Base-by-base conservation (phyloP, 2,113 vertebrate genomes). In the Brachirus orientalis region DNA sequence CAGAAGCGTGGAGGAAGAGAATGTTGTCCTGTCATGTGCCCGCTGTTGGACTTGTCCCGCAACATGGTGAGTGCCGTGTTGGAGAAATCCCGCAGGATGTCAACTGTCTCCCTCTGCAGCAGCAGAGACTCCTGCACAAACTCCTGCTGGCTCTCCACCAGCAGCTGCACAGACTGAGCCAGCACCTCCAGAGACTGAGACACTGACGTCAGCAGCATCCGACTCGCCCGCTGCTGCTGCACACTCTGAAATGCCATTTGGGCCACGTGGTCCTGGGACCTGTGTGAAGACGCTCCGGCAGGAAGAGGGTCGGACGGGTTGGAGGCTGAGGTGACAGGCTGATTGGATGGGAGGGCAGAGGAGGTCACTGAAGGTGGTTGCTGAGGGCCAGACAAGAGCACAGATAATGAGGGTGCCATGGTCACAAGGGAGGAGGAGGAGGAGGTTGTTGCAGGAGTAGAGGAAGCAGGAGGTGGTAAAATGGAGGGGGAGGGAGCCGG, bases 141-240 rank as follows among this genome's bases (percentile, higher is more conserved):
- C 85, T 90, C 86, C 28, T 92, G 92, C 86, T 94, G 93, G 37
- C 73, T 89, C 80, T 94, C 91, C 74, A 90, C 92, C 68, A 93
- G 82, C 74, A 74, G 85, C 83, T 92, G 91, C 17, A 93, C 83
- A 0, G 93, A 93, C 62, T 90, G 90, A 0, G 91, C 88, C 63
- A 94, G 60, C 0, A 69, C 35, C 77, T 92, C 92, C 68, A 94
- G 80, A 0, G 93, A 94, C 62, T 77, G 91, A 0, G 93, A 92
- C 68, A 93, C 82, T 0, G 91, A 87, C 8, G 76, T 74, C 64
- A 94, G 83, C 4, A 94, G 90, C 73, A 83, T 55, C n/a, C 92
- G 61, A 47, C 86, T 79, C 62, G 88, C 87, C 43, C 88, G 86
- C 86, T 94, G 93, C 88, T 94, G 91, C 83, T 89, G 83, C 3